A percentile compares a stretch with the other conserved stretches of the same genome.
Conservation (phyloP, 2,888 invertebrate genomes). For the Drosophila kambysellisi region DNA sequence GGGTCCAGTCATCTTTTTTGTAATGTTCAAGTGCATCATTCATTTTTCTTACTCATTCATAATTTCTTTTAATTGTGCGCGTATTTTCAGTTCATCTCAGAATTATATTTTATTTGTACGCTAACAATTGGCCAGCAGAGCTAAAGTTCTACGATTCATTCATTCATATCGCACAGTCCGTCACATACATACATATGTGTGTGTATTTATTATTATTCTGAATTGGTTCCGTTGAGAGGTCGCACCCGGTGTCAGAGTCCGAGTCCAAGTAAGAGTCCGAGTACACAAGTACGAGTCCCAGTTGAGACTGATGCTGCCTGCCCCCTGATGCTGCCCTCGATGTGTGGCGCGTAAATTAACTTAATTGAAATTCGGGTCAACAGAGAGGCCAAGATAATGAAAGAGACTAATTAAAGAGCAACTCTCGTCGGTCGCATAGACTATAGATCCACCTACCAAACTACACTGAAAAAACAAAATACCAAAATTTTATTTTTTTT, state of each 20-base stretch:
- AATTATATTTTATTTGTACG: conserved; percentile 10
- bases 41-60: conserved; percentile 68
- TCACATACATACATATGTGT: conserved; percentile 41
- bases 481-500: not conserved
- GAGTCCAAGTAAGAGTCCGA: conserved; percentile 7
- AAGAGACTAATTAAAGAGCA: conserved; percentile 85
- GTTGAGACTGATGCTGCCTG: conserved; percentile 24
- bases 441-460: conserved; percentile 9
- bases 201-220: conserved; percentile 44
- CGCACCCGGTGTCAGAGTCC: conserved; percentile 37
- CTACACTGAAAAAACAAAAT: not conserved
- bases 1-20: conserved; percentile 43
- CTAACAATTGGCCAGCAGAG: conserved; percentile 54
- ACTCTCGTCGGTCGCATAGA: conserved; percentile 45
- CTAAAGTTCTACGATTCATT: conserved; percentile 38
- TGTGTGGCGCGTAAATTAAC: conserved; percentile 82
- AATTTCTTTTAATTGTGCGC: conserved; percentile 70
- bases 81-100: conserved; percentile 24
- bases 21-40: conserved; percentile 55
- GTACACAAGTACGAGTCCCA: not conserved
- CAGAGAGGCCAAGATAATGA: conserved; percentile 85
- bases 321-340: conserved; percentile 30
- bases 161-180: conserved; percentile 58
- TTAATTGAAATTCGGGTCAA: conserved; percentile 86
- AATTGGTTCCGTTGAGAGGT: conserved; percentile 59